Evolutionary conservation across 2,888 invertebrate genomes (phyloP).

Genomic region (Polydrusus pterygomalis): DNA sequence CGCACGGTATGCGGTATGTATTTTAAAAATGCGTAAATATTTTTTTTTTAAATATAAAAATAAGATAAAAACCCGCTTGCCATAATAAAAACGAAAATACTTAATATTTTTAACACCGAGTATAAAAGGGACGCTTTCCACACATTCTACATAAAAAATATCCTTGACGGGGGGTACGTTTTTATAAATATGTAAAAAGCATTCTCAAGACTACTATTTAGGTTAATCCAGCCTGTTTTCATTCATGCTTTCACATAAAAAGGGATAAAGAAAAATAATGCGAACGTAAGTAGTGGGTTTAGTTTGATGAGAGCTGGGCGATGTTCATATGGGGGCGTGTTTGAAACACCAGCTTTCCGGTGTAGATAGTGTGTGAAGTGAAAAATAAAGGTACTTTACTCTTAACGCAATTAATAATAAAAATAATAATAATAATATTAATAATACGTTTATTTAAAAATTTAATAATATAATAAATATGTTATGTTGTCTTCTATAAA

Average conservation of each 20-base stretch:
- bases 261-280: background rate
- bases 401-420: no score
- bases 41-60: background rate
- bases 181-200: background rate
- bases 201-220: background rate
- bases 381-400: no score
- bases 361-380: no score
- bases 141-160: slow-evolving; percentile 3
- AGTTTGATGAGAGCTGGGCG: no score
- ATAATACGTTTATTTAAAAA: no score
- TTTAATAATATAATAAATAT: no score
- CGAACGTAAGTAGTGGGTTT: background rate
- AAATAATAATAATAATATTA: no score
- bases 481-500: no score
- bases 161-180: background rate
- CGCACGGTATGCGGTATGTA: no score
- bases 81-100: background rate
- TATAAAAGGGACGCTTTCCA: background rate
- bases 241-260: background rate
- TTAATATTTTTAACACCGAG: background rate
- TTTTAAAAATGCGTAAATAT: no score
- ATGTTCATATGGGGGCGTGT: no score
- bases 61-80: background rate
- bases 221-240: background rate
- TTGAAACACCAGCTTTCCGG: no score